Conservation (phyloP, 2,888 invertebrate genomes). For the Fragum sueziense region DNA sequence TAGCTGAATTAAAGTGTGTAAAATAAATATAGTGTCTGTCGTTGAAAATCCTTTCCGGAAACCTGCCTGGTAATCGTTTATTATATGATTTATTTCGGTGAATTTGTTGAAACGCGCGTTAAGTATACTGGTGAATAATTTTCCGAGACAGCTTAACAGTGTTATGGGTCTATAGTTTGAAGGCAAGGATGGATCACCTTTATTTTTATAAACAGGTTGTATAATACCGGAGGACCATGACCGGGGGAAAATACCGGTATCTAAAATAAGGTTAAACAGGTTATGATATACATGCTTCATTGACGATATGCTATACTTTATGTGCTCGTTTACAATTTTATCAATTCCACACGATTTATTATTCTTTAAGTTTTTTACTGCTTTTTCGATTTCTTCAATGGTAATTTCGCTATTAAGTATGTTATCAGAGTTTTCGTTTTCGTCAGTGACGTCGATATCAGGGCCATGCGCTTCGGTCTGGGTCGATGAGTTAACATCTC, state of each 20-base stretch:
- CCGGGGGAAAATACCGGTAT: conserved; percentile 8
- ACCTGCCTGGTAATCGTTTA: conserved; percentile 26
- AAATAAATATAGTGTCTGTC: conserved; percentile 30
- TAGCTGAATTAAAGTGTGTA: conserved; percentile 18
- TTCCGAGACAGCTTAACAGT: conserved; percentile 17
- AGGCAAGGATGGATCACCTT: conserved; percentile 16
- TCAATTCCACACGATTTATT: background rate
- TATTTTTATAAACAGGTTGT: conserved; percentile 24
- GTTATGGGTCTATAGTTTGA: conserved; percentile 30
- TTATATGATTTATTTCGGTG: conserved; percentile 1
- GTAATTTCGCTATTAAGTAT: background rate
- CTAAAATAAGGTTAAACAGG: conserved; percentile 23
- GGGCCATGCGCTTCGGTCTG: background rate
- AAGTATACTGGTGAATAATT: conserved; percentile 20
- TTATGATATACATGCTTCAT: conserved; percentile 1
- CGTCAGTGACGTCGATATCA: background rate
- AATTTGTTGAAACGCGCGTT: background rate
- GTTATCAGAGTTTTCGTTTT: background rate
- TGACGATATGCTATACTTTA: background rate
- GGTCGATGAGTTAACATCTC: background rate
- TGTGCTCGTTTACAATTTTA: conserved; percentile 20
- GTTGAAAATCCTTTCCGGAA: conserved; percentile 30
- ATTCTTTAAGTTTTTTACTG: conserved; percentile 13
- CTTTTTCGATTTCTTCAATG: background rate
- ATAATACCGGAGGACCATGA: conserved; percentile 17